A percentile compares a stretch with the other conserved stretches of the same genome.
Evolutionary conservation across 2,797 vertebrate species (phyloP).

Genomic region (Diplodus puntazzo): DNA sequence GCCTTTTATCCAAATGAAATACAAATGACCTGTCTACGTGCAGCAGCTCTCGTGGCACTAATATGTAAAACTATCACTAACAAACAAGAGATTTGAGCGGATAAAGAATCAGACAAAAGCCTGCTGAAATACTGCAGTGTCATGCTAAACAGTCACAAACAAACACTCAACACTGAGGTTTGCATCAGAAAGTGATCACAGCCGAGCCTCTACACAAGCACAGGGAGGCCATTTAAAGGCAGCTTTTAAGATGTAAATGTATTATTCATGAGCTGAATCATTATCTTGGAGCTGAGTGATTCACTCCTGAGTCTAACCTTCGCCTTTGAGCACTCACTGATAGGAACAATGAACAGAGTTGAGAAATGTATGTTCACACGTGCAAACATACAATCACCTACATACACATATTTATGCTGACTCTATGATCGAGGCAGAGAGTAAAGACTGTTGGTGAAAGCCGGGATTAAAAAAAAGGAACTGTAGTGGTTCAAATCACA

Average conservation of each 20-base stretch:
- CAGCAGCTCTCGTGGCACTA: background rate
- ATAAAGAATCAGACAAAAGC: background rate
- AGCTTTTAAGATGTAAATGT: constrained; percentile 16
- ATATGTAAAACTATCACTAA: background rate
- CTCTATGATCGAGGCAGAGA: background rate
- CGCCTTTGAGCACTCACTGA: constrained; percentile 33
- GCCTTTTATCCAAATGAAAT: constrained; percentile 2
- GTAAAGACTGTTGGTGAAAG: constrained; percentile 12
- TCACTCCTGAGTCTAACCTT: constrained; percentile 7
- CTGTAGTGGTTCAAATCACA: constrained; percentile 39
- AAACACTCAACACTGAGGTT: constrained; percentile 24
- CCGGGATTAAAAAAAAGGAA: constrained; percentile 39
- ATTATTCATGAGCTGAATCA: constrained; percentile 44
- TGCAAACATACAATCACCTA: background rate
- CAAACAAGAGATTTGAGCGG: constrained; percentile 7
- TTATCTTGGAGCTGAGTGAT: constrained; percentile 5
- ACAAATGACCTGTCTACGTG: background rate
- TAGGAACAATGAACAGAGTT: constrained; percentile 9
- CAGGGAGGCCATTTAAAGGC: background rate
- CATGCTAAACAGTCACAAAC: constrained; percentile 34
- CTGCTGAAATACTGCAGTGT: constrained; percentile 32
- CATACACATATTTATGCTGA: background rate
- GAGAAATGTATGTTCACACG: constrained; percentile 8
- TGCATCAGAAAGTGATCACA: constrained; percentile 47
- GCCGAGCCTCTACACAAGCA: constrained; percentile 2